Evolutionary conservation across 2,888 invertebrate species (phyloP), one percentile per base, ranked within the genome.

Genomic region (Panopea generosa): DNA sequence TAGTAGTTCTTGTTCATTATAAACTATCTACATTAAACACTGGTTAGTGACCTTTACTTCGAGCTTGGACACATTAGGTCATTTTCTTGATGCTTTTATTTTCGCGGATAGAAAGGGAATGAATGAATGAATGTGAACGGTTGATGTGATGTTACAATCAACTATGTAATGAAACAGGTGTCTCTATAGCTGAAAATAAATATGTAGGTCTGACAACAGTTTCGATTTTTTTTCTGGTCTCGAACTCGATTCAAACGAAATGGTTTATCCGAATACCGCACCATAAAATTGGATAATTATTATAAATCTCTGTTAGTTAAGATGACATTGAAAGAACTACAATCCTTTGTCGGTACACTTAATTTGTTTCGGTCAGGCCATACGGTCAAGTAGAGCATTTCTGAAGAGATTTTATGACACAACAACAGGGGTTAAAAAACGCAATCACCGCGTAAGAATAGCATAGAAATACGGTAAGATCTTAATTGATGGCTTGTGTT

Each of bases 391-490:
- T 50, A 20, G 69, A 14, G 65, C 66, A n/a, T 70, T 76, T 43
- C 45, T 70, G n/a, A 24, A 70, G 16, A 57, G 70, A 6, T 43
- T 76, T 20, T 70, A 70, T 55, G 63, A 70, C 53, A 38, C 49
- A 11, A 66, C 62, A 40, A 6, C 40, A 9, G 6, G 14, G 6
- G 18, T 57, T 2, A 40, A 57, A 24, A 57, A 40, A 29, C 6
- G 20, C 7, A n/a, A 20, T 18, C 57, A 57, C 40, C 38, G 40
- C 18, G 11, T 57, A 57, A 33, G 57, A 9, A 40, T 40, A 2
- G 22, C 57, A 22, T 2, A n/a, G 20, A 47, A n/a, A 22, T 45
- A 43, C 24, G 14, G 18, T 2, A 11, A 22, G 7, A 11, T 40
- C 40, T 11, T n/a, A n/a, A n/a, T n/a, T n/a, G n/a, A n/a, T n/a